Evolutionary conservation across 1,140 invertebrate genomes (phyloP).

Genomic region (Bombus sibiricus): DNA sequence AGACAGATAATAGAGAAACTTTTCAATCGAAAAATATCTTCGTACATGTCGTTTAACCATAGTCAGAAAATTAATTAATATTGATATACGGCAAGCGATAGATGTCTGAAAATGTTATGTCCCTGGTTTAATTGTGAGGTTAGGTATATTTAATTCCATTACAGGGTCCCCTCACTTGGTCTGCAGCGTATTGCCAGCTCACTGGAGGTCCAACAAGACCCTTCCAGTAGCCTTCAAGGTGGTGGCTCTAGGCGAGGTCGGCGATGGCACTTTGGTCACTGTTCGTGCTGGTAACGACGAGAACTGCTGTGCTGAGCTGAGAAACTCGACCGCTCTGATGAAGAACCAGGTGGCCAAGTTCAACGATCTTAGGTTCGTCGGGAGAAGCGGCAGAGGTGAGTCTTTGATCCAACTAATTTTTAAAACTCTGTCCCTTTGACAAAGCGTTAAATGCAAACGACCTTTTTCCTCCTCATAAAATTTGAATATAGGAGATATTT

Average conservation of each 20-base stretch:
- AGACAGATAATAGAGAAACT: too few relatives aligned
- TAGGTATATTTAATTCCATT: not conserved
- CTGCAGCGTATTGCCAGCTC: conserved; percentile 95
- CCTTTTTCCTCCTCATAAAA: not conserved
- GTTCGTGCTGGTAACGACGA: conserved; percentile 98
- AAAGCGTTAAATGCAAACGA: not conserved
- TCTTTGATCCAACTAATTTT: conserved; percentile 53
- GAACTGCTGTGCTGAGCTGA: conserved; percentile 96
- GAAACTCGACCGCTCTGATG: conserved; percentile 97
- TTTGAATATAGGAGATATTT: not conserved
- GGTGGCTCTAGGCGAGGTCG: conserved; percentile 94
- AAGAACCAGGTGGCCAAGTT: conserved; percentile 99
- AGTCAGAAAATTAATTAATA: not conserved
- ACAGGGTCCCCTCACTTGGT: conserved; percentile 93
- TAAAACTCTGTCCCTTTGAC: not conserved
- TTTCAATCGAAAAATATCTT: too few relatives aligned
- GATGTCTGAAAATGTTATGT: not conserved
- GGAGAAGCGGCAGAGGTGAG: conserved; percentile 98
- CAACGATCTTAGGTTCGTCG: conserved; percentile 98
- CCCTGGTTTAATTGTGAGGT: not conserved
- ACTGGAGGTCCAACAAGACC: conserved; percentile 99
- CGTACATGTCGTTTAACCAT: too few relatives aligned
- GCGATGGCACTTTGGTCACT: conserved; percentile 97
- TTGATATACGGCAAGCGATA: not conserved
- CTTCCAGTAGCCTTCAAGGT: conserved; percentile 97